Conservation (phyloP, 2,113 vertebrate species). For the Varanus komodoensis region DNA sequence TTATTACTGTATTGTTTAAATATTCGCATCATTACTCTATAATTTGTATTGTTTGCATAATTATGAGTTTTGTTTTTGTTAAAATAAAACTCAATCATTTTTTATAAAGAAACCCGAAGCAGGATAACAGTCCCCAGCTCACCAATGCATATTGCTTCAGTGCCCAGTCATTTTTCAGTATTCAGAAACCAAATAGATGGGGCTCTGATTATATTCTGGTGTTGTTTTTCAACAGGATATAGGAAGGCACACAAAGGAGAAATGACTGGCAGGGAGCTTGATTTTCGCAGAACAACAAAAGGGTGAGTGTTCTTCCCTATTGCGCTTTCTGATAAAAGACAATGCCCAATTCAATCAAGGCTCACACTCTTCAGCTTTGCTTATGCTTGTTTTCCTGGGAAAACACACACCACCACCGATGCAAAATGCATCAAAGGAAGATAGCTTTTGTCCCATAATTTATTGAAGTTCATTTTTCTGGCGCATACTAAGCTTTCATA, state of each 20-base stretch:
- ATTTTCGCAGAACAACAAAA: slow-evolving; percentile 27
- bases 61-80: no score
- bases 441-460: background rate
- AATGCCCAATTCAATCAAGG: slow-evolving; percentile 34
- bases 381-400: slow-evolving; percentile 18
- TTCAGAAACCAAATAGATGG: slow-evolving; percentile 37
- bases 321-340: slow-evolving; percentile 38
- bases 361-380: background rate
- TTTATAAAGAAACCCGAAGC: background rate
- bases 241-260: slow-evolving; percentile 15
- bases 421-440: background rate
- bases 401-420: background rate
- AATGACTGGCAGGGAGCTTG: slow-evolving; percentile 35
- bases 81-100: no score
- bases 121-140: background rate
- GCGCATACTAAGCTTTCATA: background rate
- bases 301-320: slow-evolving; percentile 11
- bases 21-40: no score
- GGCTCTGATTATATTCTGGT: background rate
- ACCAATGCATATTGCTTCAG: background rate
- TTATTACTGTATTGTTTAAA: no score
- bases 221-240: slow-evolving; percentile 36
- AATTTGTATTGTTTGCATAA: no score
- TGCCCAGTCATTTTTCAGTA: background rate
- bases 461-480: background rate